Evolutionary conservation across 2,888 invertebrate genomes (phyloP), one percentile per base, ranked within the genome.

Genomic region (Lottia gigantea): DNA sequence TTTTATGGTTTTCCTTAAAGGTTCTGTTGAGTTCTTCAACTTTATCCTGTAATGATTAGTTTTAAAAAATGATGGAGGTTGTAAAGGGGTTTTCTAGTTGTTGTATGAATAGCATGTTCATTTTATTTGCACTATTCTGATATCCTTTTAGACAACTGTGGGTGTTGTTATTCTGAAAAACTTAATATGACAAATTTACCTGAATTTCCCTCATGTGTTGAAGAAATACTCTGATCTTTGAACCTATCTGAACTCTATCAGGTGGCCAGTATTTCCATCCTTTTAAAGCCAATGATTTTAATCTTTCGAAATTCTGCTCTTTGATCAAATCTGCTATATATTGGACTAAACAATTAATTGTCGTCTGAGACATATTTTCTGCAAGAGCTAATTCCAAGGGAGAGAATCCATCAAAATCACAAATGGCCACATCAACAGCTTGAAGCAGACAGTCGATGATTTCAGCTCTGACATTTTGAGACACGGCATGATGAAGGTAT

Each of bases 251-350:
- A 69, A 25, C 68, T 14, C 47, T 40, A 0, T 71, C 71, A 1
- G 68, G 49, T 1, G 80, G 75, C 79, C 79, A 78, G 26, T 71
- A 62, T 65, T 70, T 63, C 81, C 81, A 83, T 8, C 81, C 83
- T 64, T 72, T 74, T 46, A 79, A 46, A 11, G 73, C 49, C 66
- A 82, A 55, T 8, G 68, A 71, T 66, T 78, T 75, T n/a, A 80
- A 66, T 16, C 76, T 72, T 26, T 71, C 76, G 19, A 78, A 71
- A 31, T 80, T 75, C 6, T 74, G 77, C 14, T 68, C 71, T 65
- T 75, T 55, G 6, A 83, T 68, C 64, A 71, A 73, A 49, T 74
- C 71, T 4, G 77, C 67, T n/a, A 75, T 73, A 23, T 76, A 69
- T 23, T 74, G 66, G 7, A 80, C 66, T 31, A 73, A 70, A 19